Conservation (phyloP, 2,888 invertebrate genomes). For the Enchytraeus crypticus region DNA sequence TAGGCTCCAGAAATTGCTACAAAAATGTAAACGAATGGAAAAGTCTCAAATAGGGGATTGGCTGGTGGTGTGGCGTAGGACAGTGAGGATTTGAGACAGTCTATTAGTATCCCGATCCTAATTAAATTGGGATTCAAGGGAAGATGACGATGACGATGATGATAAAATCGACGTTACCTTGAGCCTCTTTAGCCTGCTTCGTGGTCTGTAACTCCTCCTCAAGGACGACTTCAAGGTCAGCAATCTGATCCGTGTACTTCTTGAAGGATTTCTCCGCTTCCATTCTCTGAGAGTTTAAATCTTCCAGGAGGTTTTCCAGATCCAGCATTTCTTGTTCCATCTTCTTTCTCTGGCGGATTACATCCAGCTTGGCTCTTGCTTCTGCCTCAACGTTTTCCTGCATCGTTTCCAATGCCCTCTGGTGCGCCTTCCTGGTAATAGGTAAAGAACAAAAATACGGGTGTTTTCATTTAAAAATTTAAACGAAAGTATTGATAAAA, state of each 20-base stretch:
- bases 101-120: too few species aligned
- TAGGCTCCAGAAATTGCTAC: too few species aligned
- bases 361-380: constrained; percentile 98
- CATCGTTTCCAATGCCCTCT: constrained; percentile 98
- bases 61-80: too few species aligned
- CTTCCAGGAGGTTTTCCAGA: constrained; percentile 95
- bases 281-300: constrained; percentile 96
- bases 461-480: too few species aligned
- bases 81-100: too few species aligned
- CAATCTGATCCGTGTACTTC: constrained; percentile 70
- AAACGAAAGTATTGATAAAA: too few species aligned
- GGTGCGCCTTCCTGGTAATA: constrained; percentile 99
- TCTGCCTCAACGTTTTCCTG: constrained; percentile 98
- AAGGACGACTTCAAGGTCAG: constrained; percentile 57
- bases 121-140: too few species aligned
- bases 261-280: constrained; percentile 99
- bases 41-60: too few species aligned
- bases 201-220: constrained; percentile 68
- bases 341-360: constrained; percentile 99
- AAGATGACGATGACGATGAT: too few species aligned
- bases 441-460: too few species aligned
- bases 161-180: too few species aligned
- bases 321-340: constrained; percentile 99
- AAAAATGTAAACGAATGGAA: too few species aligned
- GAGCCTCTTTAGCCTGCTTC: neutral